Conservation (phyloP, 2,888 invertebrate species). For the Sepioteuthis lessoniana region DNA sequence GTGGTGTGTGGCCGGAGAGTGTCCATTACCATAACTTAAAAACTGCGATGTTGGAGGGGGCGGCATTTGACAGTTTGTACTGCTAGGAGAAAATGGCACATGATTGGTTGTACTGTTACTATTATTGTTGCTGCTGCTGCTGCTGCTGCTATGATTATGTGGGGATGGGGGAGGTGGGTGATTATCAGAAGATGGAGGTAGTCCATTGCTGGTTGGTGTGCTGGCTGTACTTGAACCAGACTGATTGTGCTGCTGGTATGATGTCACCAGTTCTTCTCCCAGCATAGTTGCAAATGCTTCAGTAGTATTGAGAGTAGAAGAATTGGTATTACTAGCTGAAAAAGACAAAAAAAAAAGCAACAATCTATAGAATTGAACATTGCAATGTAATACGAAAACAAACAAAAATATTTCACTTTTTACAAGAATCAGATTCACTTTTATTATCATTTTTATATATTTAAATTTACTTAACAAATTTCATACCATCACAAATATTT, state of each 20-base stretch:
- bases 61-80: slow-evolving; percentile 50
- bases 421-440: too few species aligned
- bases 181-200: slow-evolving; percentile 41
- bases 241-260: slow-evolving; percentile 72
- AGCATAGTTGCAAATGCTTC: slow-evolving; percentile 77
- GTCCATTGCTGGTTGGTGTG: slow-evolving; percentile 47
- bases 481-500: too few species aligned
- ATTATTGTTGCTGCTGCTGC: slow-evolving; percentile 49
- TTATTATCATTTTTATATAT: too few species aligned
- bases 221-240: slow-evolving; percentile 39
- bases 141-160: slow-evolving; percentile 47
- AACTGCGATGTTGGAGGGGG: slow-evolving; percentile 51
- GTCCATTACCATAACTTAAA: slow-evolving; percentile 50
- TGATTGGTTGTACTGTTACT: slow-evolving; percentile 51
- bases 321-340: slow-evolving; percentile 47
- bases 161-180: slow-evolving; percentile 51
- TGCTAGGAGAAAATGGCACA: slow-evolving; percentile 44
- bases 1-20: slow-evolving; percentile 52
- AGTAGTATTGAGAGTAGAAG: slow-evolving; percentile 66
- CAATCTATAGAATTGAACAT: not conserved
- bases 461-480: too few species aligned
- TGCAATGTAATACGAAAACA: not conserved
- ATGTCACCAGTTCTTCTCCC: slow-evolving; percentile 86
- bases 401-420: too few species aligned
- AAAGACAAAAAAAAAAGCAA: not conserved